Percentiles rank a stretch among this genome's conserved stretches.
phyloP scores from a whole-genome alignment of 2,113 vertebrate genomes.

The Clinocottus analis region DNA sequence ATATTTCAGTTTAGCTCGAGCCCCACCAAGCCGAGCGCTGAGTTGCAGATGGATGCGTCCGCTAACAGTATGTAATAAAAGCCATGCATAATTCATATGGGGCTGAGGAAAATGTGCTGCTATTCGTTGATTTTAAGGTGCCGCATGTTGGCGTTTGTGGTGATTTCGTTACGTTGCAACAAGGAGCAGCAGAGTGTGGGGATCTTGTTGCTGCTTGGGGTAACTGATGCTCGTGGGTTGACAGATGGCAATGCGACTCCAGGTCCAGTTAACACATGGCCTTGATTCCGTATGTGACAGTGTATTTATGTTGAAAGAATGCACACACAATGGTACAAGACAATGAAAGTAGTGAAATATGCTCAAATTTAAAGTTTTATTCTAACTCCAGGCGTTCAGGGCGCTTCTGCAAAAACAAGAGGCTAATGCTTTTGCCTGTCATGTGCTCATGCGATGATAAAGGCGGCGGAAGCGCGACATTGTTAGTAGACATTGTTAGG shows the following conservation, averaged over 20 bases:
- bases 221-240: not conserved
- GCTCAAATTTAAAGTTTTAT: not conserved
- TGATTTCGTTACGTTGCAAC: conserved; percentile 12
- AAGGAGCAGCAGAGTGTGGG: not conserved
- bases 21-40: conserved; percentile 17
- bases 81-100: not conserved
- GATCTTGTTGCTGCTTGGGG: not conserved
- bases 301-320: not conserved
- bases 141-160: conserved; percentile 29
- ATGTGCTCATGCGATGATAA: not conserved
- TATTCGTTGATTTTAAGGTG: conserved; percentile 23
- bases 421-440: not conserved
- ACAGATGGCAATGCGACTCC: not conserved
- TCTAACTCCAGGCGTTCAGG: not conserved
- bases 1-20: conserved; percentile 36
- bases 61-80: conserved; percentile 5
- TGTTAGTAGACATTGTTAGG: no score
- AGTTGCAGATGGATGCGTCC: conserved; percentile 36
- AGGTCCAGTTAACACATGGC: not conserved
- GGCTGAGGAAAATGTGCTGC: conserved; percentile 26
- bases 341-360: no score
- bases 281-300: not conserved
- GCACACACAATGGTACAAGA: not conserved
- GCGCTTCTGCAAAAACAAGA: not conserved
- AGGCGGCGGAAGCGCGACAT: no score